Percentiles rank a stretch among this genome's conserved stretches.
These are phyloP conservation scores for Sebastes goodei DNA, from an alignment of 2,797 vertebrate species.

Conservation along the genomic window DNA sequence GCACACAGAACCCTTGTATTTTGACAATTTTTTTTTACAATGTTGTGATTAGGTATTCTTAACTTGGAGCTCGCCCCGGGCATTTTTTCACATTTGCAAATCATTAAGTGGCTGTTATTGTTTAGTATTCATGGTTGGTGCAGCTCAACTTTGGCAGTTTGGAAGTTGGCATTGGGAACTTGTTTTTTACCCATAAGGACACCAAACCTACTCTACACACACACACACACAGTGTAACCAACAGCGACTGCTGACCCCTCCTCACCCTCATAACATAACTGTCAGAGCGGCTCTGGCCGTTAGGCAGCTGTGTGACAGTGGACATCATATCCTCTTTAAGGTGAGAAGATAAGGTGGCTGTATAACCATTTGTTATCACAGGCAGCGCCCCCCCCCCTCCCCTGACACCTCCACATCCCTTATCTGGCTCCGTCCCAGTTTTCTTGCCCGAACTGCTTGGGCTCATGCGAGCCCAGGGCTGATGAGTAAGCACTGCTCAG, in stretches of 20 bases:
- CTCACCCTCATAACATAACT: conserved; percentile 50
- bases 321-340: conserved; percentile 77
- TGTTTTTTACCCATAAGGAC: neutral
- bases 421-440: conserved; percentile 64
- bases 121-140: conserved; percentile 41
- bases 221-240: conserved; percentile 5
- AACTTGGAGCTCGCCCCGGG: conserved; percentile 36
- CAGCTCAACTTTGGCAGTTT: conserved; percentile 12
- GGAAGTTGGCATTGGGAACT: neutral
- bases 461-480: conserved; percentile 46
- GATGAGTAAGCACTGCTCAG: conserved; percentile 76
- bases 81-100: conserved; percentile 51
- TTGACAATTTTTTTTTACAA: conserved; percentile 10
- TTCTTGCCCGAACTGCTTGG: conserved; percentile 8
- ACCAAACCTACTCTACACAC: neutral
- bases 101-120: conserved; percentile 38
- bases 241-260: conserved; percentile 34
- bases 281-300: conserved; percentile 46
- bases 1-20: conserved; percentile 23
- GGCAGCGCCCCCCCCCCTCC: conserved; percentile 26
- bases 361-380: conserved; percentile 71
- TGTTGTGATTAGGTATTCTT: conserved; percentile 53
- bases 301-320: conserved; percentile 61
- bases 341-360: conserved; percentile 75
- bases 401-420: conserved; percentile 69